Evolutionary conservation across 2,888 invertebrate genomes (phyloP).

Genomic region (Apamea crenata): DNA sequence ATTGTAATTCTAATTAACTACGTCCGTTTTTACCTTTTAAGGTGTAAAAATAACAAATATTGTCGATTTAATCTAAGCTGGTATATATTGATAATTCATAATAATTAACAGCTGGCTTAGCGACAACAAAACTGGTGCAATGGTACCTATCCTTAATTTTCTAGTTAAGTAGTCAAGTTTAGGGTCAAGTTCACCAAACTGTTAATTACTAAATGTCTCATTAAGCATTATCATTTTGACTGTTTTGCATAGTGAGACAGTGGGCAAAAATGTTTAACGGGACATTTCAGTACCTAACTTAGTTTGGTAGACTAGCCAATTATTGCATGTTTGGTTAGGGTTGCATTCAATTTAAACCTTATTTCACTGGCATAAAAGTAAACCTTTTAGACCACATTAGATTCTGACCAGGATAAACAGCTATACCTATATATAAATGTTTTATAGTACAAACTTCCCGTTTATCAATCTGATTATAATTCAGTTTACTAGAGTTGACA

Average conservation of each 20-base stretch:
- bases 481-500: neutral
- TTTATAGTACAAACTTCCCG: neutral
- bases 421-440: neutral
- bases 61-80: slow-evolving; percentile 15
- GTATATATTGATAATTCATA: slow-evolving; percentile 9
- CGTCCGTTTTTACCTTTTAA: neutral
- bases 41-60: neutral
- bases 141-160: neutral
- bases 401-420: too few species aligned
- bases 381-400: neutral
- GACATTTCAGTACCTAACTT: neutral
- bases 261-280: neutral
- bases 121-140: neutral
- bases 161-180: neutral
- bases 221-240: slow-evolving; percentile 11
- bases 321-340: neutral
- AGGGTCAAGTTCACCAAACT: neutral
- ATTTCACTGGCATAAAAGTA: neutral
- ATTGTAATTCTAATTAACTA: slow-evolving; percentile 14
- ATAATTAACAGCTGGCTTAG: slow-evolving; percentile 6
- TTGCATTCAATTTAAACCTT: neutral
- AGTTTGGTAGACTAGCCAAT: neutral
- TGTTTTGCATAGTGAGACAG: slow-evolving; percentile 17
- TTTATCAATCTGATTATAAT: slow-evolving; percentile 2
- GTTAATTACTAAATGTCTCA: slow-evolving; percentile 11